These are phyloP conservation scores for Cetoscarus ocellatus DNA, from an alignment of 2,797 vertebrate species.

Conservation along the genomic window DNA sequence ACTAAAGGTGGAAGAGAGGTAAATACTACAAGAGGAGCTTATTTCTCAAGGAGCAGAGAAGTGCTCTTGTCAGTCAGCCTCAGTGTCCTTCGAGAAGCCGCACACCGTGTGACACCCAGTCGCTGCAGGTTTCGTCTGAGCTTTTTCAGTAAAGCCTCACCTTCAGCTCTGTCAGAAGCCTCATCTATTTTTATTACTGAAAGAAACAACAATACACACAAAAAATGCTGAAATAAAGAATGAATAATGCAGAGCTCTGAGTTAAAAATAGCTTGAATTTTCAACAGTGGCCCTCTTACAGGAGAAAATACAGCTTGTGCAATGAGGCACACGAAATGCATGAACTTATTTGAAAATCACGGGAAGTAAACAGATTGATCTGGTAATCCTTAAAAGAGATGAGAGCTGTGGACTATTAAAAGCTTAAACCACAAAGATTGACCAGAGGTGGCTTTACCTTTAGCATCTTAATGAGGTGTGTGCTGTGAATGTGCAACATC, in stretches of 20 bases:
- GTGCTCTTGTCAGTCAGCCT: constrained; percentile 50
- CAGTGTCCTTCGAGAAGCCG: constrained; percentile 18
- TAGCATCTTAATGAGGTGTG: neutral
- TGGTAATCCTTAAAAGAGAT: neutral
- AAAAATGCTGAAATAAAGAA: neutral
- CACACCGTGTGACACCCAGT: constrained; percentile 23
- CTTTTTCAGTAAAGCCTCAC: constrained; percentile 17
- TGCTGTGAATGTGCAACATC: constrained; percentile 10
- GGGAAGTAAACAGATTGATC: neutral
- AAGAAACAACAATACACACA: neutral
- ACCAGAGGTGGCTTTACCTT: constrained; percentile 2
- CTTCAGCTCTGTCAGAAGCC: neutral
- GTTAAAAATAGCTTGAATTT: constrained; percentile 1
- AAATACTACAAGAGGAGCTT: constrained; percentile 48
- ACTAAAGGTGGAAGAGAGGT: constrained; percentile 48
- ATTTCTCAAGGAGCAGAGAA: constrained; percentile 43
- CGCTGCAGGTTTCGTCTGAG: constrained; percentile 19
- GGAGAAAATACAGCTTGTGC: neutral
- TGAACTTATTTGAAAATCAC: neutral
- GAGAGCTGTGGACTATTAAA: constrained; percentile 13
- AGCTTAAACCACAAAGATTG: neutral
- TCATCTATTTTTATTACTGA: neutral
- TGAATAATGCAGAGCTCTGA: neutral
- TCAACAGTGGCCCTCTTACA: neutral
- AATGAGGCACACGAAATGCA: neutral